Evolutionary conservation across 2,888 invertebrate genomes (phyloP).

Genomic region (Elaeidobius kamerunicus): DNA sequence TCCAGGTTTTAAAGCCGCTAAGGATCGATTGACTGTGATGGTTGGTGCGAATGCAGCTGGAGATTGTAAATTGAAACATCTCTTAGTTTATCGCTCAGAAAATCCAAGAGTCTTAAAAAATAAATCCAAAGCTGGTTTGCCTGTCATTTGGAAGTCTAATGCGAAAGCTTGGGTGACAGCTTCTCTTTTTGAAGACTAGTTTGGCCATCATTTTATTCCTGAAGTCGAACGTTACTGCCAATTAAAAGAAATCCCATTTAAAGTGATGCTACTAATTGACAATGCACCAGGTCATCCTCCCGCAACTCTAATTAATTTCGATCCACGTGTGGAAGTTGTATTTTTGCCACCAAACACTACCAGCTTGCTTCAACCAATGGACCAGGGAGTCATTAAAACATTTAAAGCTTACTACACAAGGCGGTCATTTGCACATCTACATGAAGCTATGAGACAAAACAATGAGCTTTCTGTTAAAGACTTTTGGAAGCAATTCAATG

Average conservation of each 20-base stretch:
- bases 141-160: conserved; percentile 4
- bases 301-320: conserved; percentile 3
- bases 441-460: conserved; percentile 17
- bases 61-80: conserved; percentile 2
- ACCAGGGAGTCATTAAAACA: conserved; percentile 15
- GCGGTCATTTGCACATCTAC: conserved; percentile 17
- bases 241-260: neutral
- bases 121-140: conserved; percentile 7
- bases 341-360: conserved; percentile 28
- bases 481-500: conserved; percentile 19
- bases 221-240: conserved; percentile 2
- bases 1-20: neutral
- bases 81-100: conserved; percentile 6
- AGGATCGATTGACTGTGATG: neutral
- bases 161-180: conserved; percentile 6
- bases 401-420: conserved; percentile 9
- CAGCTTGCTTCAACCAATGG: too few species aligned
- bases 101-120: conserved; percentile 4
- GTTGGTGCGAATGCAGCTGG: neutral
- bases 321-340: conserved; percentile 7
- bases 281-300: conserved; percentile 8
- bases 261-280: conserved; percentile 5
- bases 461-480: conserved; percentile 14
- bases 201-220: conserved; percentile 6
- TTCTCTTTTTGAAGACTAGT: conserved; percentile 7